Evolutionary conservation across 2,113 vertebrate species (phyloP).

Genomic region (Chionodraco myersi): DNA sequence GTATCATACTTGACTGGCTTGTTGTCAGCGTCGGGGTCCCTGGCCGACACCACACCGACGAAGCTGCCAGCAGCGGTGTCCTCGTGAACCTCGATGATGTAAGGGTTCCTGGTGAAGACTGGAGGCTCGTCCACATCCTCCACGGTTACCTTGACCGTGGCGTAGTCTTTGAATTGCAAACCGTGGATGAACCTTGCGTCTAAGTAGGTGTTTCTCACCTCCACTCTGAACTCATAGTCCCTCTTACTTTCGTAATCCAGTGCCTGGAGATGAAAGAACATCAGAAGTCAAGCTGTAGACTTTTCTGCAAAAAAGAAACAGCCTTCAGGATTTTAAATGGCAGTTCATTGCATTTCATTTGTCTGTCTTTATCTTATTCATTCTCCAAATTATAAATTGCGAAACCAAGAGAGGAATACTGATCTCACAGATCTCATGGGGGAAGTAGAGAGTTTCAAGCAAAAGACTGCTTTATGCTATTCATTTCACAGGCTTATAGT

Average conservation of each 20-base stretch:
- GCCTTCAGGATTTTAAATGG: slow-evolving; percentile 54
- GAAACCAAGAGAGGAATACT: slow-evolving; percentile 64
- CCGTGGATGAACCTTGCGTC: slow-evolving; percentile 91
- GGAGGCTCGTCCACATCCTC: slow-evolving; percentile 94
- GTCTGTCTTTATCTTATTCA: slow-evolving; percentile 64
- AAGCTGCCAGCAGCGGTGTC: slow-evolving; percentile 91
- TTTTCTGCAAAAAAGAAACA: slow-evolving; percentile 29
- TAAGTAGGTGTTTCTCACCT: slow-evolving; percentile 91
- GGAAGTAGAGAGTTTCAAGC: slow-evolving; percentile 27
- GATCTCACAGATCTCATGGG: slow-evolving; percentile 48
- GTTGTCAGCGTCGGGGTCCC: slow-evolving; percentile 90
- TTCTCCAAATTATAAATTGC: slow-evolving; percentile 58
- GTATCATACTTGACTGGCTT: slow-evolving; percentile 90
- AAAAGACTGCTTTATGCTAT: slow-evolving; percentile 58
- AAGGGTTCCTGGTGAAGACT: slow-evolving; percentile 88
- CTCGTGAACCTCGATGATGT: slow-evolving; percentile 96
- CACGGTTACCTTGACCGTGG: slow-evolving; percentile 90
- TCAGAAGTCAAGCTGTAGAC: slow-evolving; percentile 53
- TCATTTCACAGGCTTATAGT: slow-evolving; percentile 59
- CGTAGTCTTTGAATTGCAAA: slow-evolving; percentile 93
- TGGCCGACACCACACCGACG: slow-evolving; percentile 90
- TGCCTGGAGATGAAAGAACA: slow-evolving; percentile 79
- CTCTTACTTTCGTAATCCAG: slow-evolving; percentile 96
- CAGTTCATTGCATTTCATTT: slow-evolving; percentile 62
- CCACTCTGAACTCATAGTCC: slow-evolving; percentile 90